phyloP scores from a whole-genome alignment of 2,797 vertebrate species.

The Xenops minutus region DNA sequence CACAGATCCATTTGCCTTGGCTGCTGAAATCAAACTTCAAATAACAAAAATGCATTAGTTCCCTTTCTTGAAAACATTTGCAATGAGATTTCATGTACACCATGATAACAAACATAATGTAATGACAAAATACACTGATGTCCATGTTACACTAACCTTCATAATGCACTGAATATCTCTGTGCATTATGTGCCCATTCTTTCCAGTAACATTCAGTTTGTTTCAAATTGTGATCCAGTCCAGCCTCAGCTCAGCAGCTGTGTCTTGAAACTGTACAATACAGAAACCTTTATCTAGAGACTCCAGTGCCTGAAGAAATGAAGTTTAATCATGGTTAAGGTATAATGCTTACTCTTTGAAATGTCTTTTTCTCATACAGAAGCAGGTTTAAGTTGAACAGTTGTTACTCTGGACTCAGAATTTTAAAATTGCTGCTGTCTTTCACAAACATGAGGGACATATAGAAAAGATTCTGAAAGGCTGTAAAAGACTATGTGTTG shows the following conservation, averaged over 20 bases:
- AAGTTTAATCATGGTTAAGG: neutral
- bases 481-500: neutral
- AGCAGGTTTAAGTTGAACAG: neutral
- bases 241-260: neutral
- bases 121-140: neutral
- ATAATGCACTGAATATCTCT: neutral
- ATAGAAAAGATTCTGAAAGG: neutral
- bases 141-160: neutral
- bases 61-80: neutral
- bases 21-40: neutral
- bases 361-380: neutral
- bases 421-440: neutral
- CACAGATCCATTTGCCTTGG: neutral
- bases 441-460: neutral
- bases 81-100: neutral
- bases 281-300: neutral
- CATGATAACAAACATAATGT: neutral
- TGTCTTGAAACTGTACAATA: neutral
- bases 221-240: neutral
- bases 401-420: neutral
- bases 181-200: accelerated
- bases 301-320: neutral
- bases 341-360: neutral
- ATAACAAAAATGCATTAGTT: neutral
- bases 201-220: neutral